phyloP scores from a whole-genome alignment of 2,113 vertebrate species.

The Corvus hawaiiensis region DNA sequence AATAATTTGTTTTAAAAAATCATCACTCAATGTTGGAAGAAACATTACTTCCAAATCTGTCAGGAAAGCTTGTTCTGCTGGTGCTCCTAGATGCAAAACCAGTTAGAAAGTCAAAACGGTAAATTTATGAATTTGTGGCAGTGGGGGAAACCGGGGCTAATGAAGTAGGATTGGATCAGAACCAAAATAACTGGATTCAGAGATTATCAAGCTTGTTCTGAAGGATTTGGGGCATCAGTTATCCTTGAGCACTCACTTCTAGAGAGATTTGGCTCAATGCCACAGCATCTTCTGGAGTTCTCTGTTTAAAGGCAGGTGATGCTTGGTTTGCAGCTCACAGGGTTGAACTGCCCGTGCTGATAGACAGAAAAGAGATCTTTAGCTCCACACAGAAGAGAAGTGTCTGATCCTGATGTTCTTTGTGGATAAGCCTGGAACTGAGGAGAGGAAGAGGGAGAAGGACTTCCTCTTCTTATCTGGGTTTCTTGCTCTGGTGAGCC shows the following conservation, averaged over 20 bases:
- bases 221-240: background rate
- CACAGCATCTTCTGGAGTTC: background rate
- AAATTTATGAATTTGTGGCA: background rate
- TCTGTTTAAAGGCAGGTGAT: background rate
- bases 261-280: background rate
- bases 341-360: background rate
- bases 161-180: background rate
- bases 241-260: background rate
- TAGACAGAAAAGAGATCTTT: background rate
- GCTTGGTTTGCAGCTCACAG: background rate
- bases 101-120: background rate
- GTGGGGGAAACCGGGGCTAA: background rate
- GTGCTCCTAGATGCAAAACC: background rate
- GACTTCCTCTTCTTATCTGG: background rate
- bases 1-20: background rate
- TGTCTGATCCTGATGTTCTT: background rate
- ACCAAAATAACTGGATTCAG: background rate
- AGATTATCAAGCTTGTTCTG: background rate
- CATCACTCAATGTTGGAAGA: background rate
- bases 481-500: background rate
- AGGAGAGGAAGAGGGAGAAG: background rate
- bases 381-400: background rate
- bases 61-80: background rate
- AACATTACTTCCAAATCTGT: background rate
- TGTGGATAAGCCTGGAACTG: background rate